Evolutionary conservation across 2,888 invertebrate species (phyloP).

Genomic region (Philopedon plagiatum): DNA sequence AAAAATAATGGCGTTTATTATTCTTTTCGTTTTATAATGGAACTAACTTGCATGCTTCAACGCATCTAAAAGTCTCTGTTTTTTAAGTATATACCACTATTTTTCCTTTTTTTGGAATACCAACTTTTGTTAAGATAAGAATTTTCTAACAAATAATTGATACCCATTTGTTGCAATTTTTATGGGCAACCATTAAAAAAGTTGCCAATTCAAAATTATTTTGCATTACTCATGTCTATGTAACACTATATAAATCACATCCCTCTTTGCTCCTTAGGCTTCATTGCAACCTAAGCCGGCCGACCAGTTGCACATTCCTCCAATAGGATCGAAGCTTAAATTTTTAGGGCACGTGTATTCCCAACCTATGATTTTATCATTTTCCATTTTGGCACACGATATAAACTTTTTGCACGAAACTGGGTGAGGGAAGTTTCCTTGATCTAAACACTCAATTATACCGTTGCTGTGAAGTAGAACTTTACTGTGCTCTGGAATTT

Average conservation of each 20-base stretch:
- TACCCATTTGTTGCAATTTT: no score
- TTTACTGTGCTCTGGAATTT: slow-evolving; percentile 72
- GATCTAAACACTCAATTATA: slow-evolving; percentile 87
- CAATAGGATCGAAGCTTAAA: slow-evolving; percentile 90
- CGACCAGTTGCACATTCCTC: slow-evolving; percentile 93
- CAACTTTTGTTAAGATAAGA: no score
- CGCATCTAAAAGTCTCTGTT: no score
- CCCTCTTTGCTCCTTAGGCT: neutral
- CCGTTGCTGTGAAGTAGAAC: slow-evolving; percentile 78
- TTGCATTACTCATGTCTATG: neutral
- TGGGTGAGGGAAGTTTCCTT: slow-evolving; percentile 94
- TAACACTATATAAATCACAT: neutral
- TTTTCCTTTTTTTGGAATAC: no score
- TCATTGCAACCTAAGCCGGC: slow-evolving; percentile 80
- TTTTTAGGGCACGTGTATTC: slow-evolving; percentile 91
- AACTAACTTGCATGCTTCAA: no score
- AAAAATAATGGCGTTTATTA: no score
- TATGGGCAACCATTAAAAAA: no score
- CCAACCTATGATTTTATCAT: slow-evolving; percentile 84
- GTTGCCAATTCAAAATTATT: neutral
- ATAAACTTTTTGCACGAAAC: slow-evolving; percentile 92
- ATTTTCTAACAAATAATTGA: no score
- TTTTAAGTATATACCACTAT: no score
- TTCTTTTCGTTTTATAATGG: no score
- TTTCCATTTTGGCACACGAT: slow-evolving; percentile 88